These are phyloP conservation scores for Pocillopora meandrina DNA, from an alignment of 92 coral and sea anemone species.

Conservation along the genomic window DNA sequence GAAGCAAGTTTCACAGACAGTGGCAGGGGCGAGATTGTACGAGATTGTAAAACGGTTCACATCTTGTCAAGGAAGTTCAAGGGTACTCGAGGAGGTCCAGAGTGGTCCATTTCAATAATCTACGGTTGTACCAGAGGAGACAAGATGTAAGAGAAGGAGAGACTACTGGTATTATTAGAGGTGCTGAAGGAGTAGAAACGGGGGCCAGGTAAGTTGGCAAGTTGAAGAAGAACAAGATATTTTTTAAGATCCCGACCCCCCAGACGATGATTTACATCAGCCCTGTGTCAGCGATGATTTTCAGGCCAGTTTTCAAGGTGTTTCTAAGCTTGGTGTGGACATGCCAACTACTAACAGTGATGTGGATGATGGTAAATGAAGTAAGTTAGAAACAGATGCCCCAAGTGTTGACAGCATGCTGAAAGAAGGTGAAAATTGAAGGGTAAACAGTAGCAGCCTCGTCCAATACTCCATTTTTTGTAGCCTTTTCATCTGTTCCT, in stretches of 20 bases:
- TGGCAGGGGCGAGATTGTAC: conserved; percentile 48
- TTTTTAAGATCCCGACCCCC: not conserved
- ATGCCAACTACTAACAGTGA: too few relatives aligned
- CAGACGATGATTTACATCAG: not conserved
- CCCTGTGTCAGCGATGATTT: not conserved
- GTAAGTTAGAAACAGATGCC: too few relatives aligned
- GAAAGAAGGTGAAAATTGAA: too few relatives aligned
- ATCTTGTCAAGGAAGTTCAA: conserved; percentile 26
- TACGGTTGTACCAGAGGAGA: conserved; percentile 30
- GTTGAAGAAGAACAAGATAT: not conserved
- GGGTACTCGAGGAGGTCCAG: conserved; percentile 8
- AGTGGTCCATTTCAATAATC: conserved; percentile 48
- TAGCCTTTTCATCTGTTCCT: too few relatives aligned
- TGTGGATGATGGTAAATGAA: too few relatives aligned
- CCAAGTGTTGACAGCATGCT: too few relatives aligned
- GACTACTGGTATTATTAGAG: not conserved
- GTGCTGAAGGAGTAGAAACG: not conserved
- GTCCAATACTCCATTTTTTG: too few relatives aligned
- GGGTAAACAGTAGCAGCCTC: too few relatives aligned
- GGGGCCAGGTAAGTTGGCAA: not conserved
- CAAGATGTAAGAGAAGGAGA: not conserved
- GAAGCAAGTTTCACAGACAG: conserved; percentile 53
- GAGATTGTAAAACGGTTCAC: conserved; percentile 33
- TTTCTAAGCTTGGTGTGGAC: too few relatives aligned
- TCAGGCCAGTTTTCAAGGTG: not conserved